Evolutionary conservation across 1,140 invertebrate genomes (phyloP).

Genomic region (Thereuonema tuberculata): DNA sequence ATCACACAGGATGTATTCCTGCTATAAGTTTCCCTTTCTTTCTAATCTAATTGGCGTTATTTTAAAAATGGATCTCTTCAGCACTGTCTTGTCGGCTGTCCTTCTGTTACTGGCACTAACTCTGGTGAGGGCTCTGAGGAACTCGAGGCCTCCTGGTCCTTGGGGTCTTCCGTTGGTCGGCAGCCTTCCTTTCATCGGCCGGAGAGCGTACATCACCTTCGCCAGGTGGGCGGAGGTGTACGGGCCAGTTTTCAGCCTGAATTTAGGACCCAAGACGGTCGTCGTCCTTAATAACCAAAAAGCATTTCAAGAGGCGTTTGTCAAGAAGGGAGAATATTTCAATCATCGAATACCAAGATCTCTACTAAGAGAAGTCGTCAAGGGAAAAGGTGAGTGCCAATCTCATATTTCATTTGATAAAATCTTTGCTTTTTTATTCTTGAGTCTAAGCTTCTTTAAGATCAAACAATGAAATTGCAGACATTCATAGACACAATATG

Average conservation of each 20-base stretch:
- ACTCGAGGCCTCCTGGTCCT: slow-evolving; percentile 18
- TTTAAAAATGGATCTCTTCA: too few relatives aligned
- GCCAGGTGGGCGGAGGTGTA: slow-evolving; percentile 13
- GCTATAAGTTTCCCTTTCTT: too few relatives aligned
- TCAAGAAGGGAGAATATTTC: slow-evolving; percentile 17
- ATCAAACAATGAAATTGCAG: too few relatives aligned
- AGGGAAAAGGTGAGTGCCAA: slow-evolving; percentile 17
- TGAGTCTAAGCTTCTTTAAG: too few relatives aligned
- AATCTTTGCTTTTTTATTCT: too few relatives aligned
- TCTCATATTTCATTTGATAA: too few relatives aligned
- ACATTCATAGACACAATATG: too few relatives aligned
- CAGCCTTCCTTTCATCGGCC: slow-evolving; percentile 14
- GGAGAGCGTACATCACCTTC: slow-evolving; percentile 13
- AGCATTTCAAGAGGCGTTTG: slow-evolving; percentile 17
- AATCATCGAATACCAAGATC: slow-evolving; percentile 17
- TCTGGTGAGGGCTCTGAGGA: too few relatives aligned
- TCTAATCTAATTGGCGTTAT: too few relatives aligned
- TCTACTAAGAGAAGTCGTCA: slow-evolving; percentile 16
- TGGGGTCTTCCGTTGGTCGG: slow-evolving; percentile 16
- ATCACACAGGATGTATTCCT: too few relatives aligned
- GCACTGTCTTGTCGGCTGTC: too few relatives aligned
- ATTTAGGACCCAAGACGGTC: slow-evolving; percentile 13
- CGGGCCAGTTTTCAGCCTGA: slow-evolving; percentile 17
- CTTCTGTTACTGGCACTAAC: too few relatives aligned
- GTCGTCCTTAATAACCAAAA: slow-evolving; percentile 16